Percentiles rank a stretch among this genome's conserved stretches.
Evolutionary conservation across 2,797 vertebrate species (phyloP).

Genomic region (Capromys pilorides): DNA sequence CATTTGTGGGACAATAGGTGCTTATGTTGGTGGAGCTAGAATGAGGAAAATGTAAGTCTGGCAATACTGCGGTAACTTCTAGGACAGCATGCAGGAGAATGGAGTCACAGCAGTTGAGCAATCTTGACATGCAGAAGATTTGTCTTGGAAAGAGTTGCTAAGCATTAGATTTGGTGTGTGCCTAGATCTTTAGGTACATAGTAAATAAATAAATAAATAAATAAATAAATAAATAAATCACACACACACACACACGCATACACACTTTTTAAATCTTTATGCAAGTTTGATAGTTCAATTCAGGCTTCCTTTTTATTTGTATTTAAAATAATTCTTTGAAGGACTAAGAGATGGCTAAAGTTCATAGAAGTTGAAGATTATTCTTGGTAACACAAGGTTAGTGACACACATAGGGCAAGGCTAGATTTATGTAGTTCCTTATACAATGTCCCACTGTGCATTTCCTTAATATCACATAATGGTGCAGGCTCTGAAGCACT

Average conservation of each 20-base stretch:
- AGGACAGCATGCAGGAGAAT: not conserved
- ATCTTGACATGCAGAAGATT: not conserved
- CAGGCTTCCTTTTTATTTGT: conserved; percentile 16
- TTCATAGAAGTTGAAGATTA: not conserved
- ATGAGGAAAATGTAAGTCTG: not conserved
- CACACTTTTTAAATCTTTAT: not conserved
- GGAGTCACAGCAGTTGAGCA: not conserved
- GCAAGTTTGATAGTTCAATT: not conserved
- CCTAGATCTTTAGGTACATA: not conserved
- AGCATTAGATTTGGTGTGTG: not conserved
- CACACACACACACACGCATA: not conserved
- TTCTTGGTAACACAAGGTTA: not conserved
- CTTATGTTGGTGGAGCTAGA: not conserved
- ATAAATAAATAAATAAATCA: not conserved
- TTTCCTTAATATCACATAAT: not conserved
- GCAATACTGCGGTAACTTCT: not conserved
- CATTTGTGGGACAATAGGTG: not conserved
- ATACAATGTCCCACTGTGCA: not conserved
- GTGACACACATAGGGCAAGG: not conserved
- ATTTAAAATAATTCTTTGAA: conserved; percentile 4
- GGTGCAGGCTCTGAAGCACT: not conserved
- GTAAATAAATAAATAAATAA: not conserved
- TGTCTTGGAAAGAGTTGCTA: not conserved
- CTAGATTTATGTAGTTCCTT: not conserved
- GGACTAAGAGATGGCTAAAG: not conserved